Evolutionary conservation across 2,797 vertebrate genomes (phyloP).

Genomic region (Fistularia commersonii): DNA sequence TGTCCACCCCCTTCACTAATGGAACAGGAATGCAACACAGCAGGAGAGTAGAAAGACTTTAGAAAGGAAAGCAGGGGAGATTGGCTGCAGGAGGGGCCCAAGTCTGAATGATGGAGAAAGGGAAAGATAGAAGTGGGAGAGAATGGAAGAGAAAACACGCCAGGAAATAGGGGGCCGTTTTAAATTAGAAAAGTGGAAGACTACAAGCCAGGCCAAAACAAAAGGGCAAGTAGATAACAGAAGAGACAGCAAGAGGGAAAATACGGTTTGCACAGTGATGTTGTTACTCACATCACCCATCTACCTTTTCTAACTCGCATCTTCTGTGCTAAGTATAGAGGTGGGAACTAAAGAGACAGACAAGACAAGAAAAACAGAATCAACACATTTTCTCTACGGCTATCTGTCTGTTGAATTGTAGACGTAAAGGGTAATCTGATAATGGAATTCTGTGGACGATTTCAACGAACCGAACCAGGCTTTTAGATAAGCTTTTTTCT

Average conservation of each 20-base stretch:
- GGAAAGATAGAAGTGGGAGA: slow-evolving; percentile 45
- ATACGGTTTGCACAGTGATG: slow-evolving; percentile 46
- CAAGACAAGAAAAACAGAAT: no score
- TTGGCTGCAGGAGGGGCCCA: slow-evolving; percentile 46
- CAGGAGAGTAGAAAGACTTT: slow-evolving; percentile 70
- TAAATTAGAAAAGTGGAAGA: slow-evolving; percentile 54
- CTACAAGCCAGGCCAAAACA: slow-evolving; percentile 54
- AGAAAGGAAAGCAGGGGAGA: slow-evolving; percentile 57
- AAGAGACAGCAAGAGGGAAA: slow-evolving; percentile 46
- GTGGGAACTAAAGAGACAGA: slow-evolving; percentile 31
- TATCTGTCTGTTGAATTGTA: no score
- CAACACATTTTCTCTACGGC: no score
- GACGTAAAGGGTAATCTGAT: no score
- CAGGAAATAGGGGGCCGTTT: slow-evolving; percentile 30
- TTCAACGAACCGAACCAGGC: no score
- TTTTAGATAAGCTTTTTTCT: no score
- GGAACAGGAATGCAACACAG: slow-evolving; percentile 75
- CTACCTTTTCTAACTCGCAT: slow-evolving; percentile 16
- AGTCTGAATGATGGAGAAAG: slow-evolving; percentile 49
- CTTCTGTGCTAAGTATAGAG: slow-evolving; percentile 8
- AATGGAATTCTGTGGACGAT: no score
- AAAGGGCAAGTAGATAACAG: slow-evolving; percentile 53
- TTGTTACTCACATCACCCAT: slow-evolving; percentile 51
- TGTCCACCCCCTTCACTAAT: slow-evolving; percentile 65
- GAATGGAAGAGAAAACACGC: slow-evolving; percentile 29